These are phyloP conservation scores for Phthorimaea operculella DNA, from an alignment of 1,140 invertebrate genomes.

Conservation along the genomic window DNA sequence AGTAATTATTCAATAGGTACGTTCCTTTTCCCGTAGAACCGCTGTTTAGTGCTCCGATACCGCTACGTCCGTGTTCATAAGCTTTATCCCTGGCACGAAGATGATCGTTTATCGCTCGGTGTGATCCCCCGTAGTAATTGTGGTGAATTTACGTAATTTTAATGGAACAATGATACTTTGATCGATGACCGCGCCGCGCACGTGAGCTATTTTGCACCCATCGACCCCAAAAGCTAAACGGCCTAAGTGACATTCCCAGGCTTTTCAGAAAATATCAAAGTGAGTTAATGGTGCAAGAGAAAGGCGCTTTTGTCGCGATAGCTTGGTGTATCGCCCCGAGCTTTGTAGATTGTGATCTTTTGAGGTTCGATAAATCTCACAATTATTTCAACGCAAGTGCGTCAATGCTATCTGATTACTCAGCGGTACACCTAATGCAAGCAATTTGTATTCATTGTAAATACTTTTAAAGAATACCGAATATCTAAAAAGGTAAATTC, in stretches of 20 bases:
- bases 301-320: slow-evolving; percentile 23
- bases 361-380: slow-evolving; percentile 24
- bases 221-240: not conserved
- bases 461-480: too few relatives aligned
- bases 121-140: slow-evolving; percentile 18
- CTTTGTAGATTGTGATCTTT: slow-evolving; percentile 29
- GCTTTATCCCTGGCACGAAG: slow-evolving; percentile 2
- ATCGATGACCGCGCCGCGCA: slow-evolving; percentile 20
- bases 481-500: too few relatives aligned
- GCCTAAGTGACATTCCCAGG: not conserved
- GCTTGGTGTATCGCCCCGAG: slow-evolving; percentile 17
- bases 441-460: not conserved
- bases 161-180: slow-evolving; percentile 33
- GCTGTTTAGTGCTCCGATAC: not conserved
- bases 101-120: slow-evolving; percentile 18
- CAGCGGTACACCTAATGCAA: not conserved
- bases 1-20: too few relatives aligned
- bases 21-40: too few relatives aligned
- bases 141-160: slow-evolving; percentile 28
- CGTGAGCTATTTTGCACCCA: slow-evolving; percentile 21
- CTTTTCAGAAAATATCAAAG: not conserved
- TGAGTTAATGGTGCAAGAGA: slow-evolving; percentile 9
- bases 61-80: not conserved
- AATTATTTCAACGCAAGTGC: slow-evolving; percentile 23
- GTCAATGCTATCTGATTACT: slow-evolving; percentile 4